phyloP scores from a whole-genome alignment of 2,113 vertebrate species.

The Ursus arctos region DNA sequence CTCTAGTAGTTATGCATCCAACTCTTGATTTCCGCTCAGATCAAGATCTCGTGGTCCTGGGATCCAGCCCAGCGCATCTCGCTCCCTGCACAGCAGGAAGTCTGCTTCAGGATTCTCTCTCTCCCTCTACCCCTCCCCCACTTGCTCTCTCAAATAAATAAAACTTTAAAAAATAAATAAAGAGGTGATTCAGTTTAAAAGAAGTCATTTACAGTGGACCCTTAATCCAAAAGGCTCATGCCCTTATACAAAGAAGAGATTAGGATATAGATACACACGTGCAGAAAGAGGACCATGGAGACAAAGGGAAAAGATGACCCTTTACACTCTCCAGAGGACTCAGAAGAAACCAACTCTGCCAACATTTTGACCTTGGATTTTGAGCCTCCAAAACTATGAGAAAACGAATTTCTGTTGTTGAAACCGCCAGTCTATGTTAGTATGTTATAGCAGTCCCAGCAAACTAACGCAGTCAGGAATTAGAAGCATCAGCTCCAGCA shows the following conservation, averaged over 20 bases:
- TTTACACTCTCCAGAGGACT: background rate
- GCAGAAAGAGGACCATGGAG: background rate
- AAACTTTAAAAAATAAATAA: background rate
- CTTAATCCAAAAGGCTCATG: background rate
- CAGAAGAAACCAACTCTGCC: background rate
- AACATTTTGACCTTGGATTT: background rate
- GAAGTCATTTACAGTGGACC: background rate
- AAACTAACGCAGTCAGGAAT: background rate
- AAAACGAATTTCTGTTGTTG: background rate
- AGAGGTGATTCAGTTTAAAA: background rate
- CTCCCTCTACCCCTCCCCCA: background rate
- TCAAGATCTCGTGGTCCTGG: background rate
- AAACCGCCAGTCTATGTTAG: background rate
- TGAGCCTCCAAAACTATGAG: background rate
- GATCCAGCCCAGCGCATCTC: fast-evolving
- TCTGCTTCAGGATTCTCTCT: background rate
- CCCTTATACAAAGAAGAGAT: background rate
- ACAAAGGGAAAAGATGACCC: background rate
- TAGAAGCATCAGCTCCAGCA: background rate
- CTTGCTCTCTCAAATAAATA: background rate
- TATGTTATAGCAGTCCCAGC: background rate
- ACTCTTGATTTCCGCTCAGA: background rate
- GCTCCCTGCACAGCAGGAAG: background rate
- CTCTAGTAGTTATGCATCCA: background rate
- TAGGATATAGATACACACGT: background rate